These are phyloP conservation scores for Chrysodeixis includens DNA, from an alignment of 2,888 invertebrate species.

Conservation along the genomic window DNA sequence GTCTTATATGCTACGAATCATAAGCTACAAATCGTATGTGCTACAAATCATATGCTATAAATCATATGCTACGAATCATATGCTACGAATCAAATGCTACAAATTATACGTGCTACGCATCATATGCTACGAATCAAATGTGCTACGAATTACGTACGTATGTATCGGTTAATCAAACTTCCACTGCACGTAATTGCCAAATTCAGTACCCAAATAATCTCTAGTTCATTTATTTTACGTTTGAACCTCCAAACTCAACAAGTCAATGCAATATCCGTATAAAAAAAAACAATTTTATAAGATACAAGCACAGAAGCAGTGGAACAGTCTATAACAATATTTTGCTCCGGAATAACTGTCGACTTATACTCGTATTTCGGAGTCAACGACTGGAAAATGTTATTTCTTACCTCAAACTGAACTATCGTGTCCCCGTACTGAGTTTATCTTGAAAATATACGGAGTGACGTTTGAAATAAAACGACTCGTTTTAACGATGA, in stretches of 20 bases:
- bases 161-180: no score
- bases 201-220: neutral
- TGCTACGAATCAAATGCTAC: no score
- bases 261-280: slow-evolving; percentile 18
- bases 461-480: neutral
- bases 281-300: neutral
- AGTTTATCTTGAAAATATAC: slow-evolving; percentile 34
- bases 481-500: neutral
- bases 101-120: no score
- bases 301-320: neutral
- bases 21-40: no score
- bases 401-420: slow-evolving; percentile 54
- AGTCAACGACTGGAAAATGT: slow-evolving; percentile 53
- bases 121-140: no score
- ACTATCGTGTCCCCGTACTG: slow-evolving; percentile 32
- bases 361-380: slow-evolving; percentile 11
- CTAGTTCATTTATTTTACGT: neutral
- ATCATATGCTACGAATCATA: no score
- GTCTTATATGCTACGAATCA: no score
- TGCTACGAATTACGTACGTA: no score
- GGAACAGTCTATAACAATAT: slow-evolving; percentile 25
- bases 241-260: neutral
- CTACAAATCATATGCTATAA: no score
- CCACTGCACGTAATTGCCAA: no score
- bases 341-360: slow-evolving; percentile 27